A percentile compares a stretch with the other conserved stretches of the same genome.
Evolutionary conservation across 2,113 vertebrate species (phyloP).

Genomic region (Scophthalmus maximus): DNA sequence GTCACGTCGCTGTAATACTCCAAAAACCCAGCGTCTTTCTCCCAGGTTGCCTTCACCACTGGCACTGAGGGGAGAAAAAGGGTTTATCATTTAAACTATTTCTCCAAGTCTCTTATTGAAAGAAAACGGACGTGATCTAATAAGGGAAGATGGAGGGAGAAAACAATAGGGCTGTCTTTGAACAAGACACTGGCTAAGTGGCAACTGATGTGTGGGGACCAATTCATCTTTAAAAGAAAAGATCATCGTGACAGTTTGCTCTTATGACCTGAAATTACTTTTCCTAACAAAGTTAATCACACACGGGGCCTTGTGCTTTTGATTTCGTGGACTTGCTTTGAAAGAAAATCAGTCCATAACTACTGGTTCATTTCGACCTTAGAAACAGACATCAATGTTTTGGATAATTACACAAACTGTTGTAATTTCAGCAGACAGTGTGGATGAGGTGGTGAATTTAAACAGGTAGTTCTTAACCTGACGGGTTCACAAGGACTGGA

Average conservation of each 20-base stretch:
- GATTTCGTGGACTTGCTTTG: conserved; percentile 24
- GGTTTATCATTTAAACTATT: not conserved
- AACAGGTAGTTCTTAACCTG: conserved; percentile 30
- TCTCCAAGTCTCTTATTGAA: not conserved
- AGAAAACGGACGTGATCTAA: not conserved
- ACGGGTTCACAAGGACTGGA: conserved; percentile 24
- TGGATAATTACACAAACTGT: conserved; percentile 61
- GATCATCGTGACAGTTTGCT: not conserved
- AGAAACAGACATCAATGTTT: conserved; percentile 38
- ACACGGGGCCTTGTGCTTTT: conserved; percentile 8
- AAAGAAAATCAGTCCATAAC: conserved; percentile 31
- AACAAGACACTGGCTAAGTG: not conserved
- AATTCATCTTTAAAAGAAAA: not conserved
- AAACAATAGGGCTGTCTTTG: not conserved
- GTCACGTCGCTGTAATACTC: conserved; percentile 91
- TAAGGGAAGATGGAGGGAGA: too few species aligned
- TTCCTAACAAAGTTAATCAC: conserved; percentile 1
- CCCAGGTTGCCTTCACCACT: conserved; percentile 94
- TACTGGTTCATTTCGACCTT: conserved; percentile 17
- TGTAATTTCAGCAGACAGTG: conserved; percentile 38
- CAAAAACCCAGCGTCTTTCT: conserved; percentile 82
- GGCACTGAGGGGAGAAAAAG: conserved; percentile 80
- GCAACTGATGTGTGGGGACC: too few species aligned
- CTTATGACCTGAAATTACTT: conserved; percentile 4
- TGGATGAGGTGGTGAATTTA: conserved; percentile 33